Base-by-base conservation (phyloP, 2,797 vertebrate species). In the Coregonus sp. region DNA sequence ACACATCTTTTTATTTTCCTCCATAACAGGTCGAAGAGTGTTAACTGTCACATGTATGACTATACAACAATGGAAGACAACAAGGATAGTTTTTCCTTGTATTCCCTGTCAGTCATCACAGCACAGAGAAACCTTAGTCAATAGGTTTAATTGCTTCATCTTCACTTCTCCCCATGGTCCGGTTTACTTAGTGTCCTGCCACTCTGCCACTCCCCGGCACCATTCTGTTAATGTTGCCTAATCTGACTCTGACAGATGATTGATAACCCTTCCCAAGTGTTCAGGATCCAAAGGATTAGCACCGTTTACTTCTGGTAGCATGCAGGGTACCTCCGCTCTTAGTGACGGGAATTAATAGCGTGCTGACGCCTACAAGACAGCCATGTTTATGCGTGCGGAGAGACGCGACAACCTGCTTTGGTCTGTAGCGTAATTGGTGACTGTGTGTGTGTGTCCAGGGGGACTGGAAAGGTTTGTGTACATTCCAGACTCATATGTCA, bases 281-380 rank as follows among this genome's bases (percentile, higher is more conserved):
- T 85, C 90, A 95, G 92, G 93, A 94, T 95, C 91, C 91, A 92
- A 94, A 90, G 93, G 93, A 95, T 95, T 94, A 94, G 85, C 70
- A 72, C 68, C 88, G 91, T 94, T 94, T 94, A 93, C 90, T 73
- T 86, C 81, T 90, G 88, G 93, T 93, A 93, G 91, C 91, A 86
- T 90, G 89, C 84, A 79, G 87, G 90, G 89, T 90, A 88, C 90
- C 90, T 88, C 89, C n/a, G 74, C 87, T 87, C 90, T 90, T 92
- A 92, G 94, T 92, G 92, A 91, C 87, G 79, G 86, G 83, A 91
- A 94, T 95, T 89, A 93, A 94, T 92, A 92, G 92, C 86, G 33
- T 76, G 84, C 89, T 86, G 90, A 91, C 89, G 87, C 90, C 89
- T 80, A 78, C 85, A 81, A 91, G 90, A 92, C 90, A 88, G 85